phyloP scores from a whole-genome alignment of 2,888 invertebrate genomes.

The Troides helena region DNA sequence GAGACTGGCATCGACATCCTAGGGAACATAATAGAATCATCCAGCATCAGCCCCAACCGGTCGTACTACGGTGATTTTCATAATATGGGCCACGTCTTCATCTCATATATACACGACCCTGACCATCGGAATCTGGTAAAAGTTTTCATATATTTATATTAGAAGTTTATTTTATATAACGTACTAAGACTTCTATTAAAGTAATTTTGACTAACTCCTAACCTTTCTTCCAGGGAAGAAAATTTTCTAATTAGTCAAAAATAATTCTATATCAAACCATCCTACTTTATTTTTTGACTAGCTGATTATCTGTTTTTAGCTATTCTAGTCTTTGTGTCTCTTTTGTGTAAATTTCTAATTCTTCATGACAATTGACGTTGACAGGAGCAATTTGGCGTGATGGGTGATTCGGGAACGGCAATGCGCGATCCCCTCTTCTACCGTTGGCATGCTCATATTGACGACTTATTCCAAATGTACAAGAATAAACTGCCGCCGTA shows the following conservation, averaged over 20 bases:
- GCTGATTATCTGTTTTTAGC: too few relatives aligned
- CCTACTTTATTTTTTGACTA: too few relatives aligned
- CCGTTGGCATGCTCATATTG: constrained; percentile 89
- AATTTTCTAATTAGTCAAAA: too few relatives aligned
- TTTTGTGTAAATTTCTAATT: not conserved
- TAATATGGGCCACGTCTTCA: constrained; percentile 88
- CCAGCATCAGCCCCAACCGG: constrained; percentile 83
- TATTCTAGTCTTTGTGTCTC: too few relatives aligned
- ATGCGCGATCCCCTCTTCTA: constrained; percentile 93
- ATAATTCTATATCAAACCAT: too few relatives aligned
- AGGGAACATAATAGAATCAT: constrained; percentile 89
- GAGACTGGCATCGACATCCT: constrained; percentile 86
- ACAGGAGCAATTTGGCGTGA: constrained; percentile 89
- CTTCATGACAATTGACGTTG: not conserved
- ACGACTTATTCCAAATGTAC: constrained; percentile 87
- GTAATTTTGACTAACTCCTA: too few relatives aligned
- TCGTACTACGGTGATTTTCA: constrained; percentile 88
- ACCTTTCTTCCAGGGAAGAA: too few relatives aligned
- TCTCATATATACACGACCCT: constrained; percentile 89
- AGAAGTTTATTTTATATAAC: not conserved
- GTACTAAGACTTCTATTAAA: too few relatives aligned
- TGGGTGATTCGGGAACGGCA: constrained; percentile 90
- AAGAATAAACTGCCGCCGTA: constrained; percentile 86
- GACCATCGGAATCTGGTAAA: constrained; percentile 85
- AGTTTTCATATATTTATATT: constrained; percentile 30